Evolutionary conservation across 2,113 vertebrate genomes (phyloP).

Genomic region (Syngnathoides biaculeatus): DNA sequence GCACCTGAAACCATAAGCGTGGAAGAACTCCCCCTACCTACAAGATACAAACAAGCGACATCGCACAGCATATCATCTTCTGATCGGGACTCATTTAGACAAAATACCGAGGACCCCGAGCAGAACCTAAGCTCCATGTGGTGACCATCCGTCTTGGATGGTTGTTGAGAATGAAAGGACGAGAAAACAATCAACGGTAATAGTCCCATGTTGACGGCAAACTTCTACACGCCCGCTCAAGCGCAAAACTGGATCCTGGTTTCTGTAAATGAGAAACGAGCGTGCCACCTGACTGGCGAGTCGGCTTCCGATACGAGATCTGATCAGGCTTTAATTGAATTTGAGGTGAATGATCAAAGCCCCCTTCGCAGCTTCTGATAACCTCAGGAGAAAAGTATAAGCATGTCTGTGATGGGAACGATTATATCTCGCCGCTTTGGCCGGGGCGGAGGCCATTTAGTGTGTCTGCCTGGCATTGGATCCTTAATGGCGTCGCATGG

Average conservation of each 20-base stretch:
- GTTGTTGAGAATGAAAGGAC: too few relatives aligned
- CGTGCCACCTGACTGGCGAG: slow-evolving; percentile 21
- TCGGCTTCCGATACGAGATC: slow-evolving; percentile 24
- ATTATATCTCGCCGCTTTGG: slow-evolving; percentile 47
- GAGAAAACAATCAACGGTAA: neutral
- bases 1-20: neutral
- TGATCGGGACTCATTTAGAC: too few relatives aligned
- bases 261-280: slow-evolving; percentile 58
- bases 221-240: slow-evolving; percentile 28
- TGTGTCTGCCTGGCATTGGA: slow-evolving; percentile 26
- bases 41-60: too few relatives aligned
- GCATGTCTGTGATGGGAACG: slow-evolving; percentile 22
- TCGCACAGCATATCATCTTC: too few relatives aligned
- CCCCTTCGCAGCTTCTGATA: slow-evolving; percentile 32
- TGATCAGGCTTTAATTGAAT: slow-evolving; percentile 64
- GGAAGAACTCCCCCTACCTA: neutral
- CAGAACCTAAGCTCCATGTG: neutral
- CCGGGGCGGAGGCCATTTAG: slow-evolving; percentile 24
- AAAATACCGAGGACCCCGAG: too few relatives aligned
- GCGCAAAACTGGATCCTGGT: slow-evolving; percentile 47
- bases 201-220: neutral
- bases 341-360: slow-evolving; percentile 58
- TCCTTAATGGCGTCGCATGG: slow-evolving; percentile 34
- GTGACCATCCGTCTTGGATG: neutral
- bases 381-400: slow-evolving; percentile 33